These are phyloP conservation scores for Oncorhynchus gorbuscha DNA, from an alignment of 2,113 vertebrate genomes.

Conservation along the genomic window DNA sequence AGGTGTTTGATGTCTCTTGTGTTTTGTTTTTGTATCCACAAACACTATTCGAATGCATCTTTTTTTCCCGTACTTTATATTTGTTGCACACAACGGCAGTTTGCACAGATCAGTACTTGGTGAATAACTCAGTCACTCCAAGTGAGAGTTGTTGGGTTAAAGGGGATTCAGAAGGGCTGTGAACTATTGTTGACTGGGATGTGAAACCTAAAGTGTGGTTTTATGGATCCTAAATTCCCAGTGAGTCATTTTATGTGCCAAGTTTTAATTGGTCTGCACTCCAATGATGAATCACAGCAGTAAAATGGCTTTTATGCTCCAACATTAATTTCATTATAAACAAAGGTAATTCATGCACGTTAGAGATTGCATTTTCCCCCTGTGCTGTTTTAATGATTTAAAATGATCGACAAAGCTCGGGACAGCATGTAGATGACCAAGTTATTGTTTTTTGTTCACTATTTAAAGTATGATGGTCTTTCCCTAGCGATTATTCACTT, in stretches of 20 bases:
- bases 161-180: no score
- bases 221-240: constrained; percentile 14
- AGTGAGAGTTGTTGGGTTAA: neutral
- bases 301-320: constrained; percentile 21
- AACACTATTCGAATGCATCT: neutral
- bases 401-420: neutral
- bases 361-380: constrained; percentile 9
- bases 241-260: constrained; percentile 5
- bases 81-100: neutral
- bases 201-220: no score
- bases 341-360: neutral
- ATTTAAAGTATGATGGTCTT: constrained; percentile 20
- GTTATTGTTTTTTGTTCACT: constrained; percentile 9
- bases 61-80: neutral
- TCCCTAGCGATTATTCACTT: constrained; percentile 32
- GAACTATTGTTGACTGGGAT: no score
- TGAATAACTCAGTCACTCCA: neutral
- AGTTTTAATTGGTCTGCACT: constrained; percentile 26
- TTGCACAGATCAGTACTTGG: neutral
- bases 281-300: constrained; percentile 27
- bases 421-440: neutral
- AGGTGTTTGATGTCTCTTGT: neutral
- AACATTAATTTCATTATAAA: constrained; percentile 8
- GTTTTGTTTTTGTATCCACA: neutral
- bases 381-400: neutral